Percentiles rank a stretch among this genome's conserved stretches.
Conservation (phyloP, 2,113 vertebrate genomes). For the Lophotis ruficrista region DNA sequence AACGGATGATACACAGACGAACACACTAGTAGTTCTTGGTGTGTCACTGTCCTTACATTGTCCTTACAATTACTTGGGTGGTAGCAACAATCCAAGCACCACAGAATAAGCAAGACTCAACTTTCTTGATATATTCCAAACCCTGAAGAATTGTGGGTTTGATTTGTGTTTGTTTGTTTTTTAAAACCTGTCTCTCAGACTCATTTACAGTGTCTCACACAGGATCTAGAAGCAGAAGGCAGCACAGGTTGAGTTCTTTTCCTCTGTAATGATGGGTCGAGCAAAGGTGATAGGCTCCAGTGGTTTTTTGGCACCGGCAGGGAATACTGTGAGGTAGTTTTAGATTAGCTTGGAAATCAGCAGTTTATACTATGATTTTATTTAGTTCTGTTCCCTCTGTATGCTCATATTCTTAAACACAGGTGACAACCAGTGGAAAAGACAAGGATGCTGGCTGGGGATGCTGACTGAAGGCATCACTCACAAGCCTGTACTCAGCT, state of each 20-base stretch:
- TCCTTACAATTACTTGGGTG: not conserved
- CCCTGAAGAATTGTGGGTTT: not conserved
- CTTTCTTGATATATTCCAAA: not conserved
- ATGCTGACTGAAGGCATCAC: not conserved
- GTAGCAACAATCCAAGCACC: not conserved
- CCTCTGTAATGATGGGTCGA: not conserved
- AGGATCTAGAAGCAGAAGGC: not conserved
- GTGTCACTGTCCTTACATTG: not conserved
- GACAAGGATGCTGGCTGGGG: not conserved
- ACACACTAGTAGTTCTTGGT: too few relatives aligned
- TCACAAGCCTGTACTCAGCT: not conserved
- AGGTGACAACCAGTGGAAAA: not conserved
- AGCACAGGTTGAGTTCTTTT: not conserved
- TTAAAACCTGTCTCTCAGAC: not conserved
- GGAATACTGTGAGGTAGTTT: not conserved
- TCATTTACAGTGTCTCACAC: not conserved
- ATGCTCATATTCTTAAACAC: not conserved
- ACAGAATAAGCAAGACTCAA: not conserved
- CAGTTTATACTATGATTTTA: not conserved
- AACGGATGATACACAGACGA: accelerated
- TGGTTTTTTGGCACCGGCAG: not conserved
- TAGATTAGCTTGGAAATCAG: not conserved
- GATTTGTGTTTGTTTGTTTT: not conserved
- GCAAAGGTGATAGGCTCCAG: not conserved
- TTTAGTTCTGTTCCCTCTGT: not conserved